phyloP scores from a whole-genome alignment of 2,113 vertebrate species.

The Probosciger aterrimus region DNA sequence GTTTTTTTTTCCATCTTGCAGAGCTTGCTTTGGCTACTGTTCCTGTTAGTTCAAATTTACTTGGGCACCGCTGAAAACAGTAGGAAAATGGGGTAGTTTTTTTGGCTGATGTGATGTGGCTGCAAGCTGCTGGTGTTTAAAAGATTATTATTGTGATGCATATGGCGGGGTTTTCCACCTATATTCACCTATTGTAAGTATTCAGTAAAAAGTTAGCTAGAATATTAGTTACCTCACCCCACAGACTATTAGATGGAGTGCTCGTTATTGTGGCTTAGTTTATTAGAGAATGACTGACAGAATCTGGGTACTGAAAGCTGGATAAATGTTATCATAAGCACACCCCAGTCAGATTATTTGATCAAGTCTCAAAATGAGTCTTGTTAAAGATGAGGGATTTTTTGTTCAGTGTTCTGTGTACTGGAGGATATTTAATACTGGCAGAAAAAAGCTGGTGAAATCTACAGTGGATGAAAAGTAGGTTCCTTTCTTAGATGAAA shows the following conservation, averaged over 20 bases:
- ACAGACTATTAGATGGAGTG: conserved; percentile 10
- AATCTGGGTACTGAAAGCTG: background rate
- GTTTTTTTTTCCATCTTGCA: background rate
- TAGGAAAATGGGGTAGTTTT: conserved; percentile 14
- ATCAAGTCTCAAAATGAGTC: conserved; percentile 28
- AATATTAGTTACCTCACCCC: conserved; percentile 31
- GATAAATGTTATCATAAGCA: conserved; percentile 21
- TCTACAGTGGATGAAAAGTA: background rate
- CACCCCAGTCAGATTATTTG: background rate
- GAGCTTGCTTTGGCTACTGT: conserved; percentile 53
- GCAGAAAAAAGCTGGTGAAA: background rate
- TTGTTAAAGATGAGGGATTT: conserved; percentile 8
- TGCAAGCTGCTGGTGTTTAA: conserved; percentile 35
- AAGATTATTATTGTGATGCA: conserved; percentile 15
- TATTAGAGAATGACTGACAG: conserved; percentile 50
- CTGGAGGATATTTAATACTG: background rate
- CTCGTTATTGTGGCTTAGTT: conserved; percentile 37
- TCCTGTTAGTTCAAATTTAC: conserved; percentile 34
- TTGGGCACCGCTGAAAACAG: conserved; percentile 39
- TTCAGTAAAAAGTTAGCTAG: conserved; percentile 27
- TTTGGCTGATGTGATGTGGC: conserved; percentile 1
- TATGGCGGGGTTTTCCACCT: conserved; percentile 1
- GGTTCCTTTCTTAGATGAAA: background rate
- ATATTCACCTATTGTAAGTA: conserved; percentile 19
- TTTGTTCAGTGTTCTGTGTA: background rate